Conservation (phyloP, 2,888 invertebrate genomes). For the Drosophila stalkeri region DNA sequence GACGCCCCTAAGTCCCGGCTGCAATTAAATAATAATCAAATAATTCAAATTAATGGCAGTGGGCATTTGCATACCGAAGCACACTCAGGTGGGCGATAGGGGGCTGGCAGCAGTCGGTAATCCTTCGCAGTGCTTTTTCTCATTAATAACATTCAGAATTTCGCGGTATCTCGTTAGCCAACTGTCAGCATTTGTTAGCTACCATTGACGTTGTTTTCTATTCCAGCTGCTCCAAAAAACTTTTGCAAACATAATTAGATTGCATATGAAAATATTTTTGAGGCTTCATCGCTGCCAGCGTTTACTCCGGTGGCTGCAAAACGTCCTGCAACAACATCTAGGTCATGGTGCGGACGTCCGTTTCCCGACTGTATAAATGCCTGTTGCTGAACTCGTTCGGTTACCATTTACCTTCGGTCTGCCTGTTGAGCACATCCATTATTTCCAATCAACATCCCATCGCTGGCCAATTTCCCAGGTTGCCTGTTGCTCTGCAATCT, state of each 20-base stretch:
- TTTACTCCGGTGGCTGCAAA: not conserved
- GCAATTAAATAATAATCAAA: conserved; percentile 70
- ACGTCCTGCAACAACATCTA: conserved; percentile 36
- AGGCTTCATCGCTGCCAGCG: conserved; percentile 39
- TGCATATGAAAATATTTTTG: conserved; percentile 65
- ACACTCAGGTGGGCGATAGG: conserved; percentile 20
- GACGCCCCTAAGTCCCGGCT: conserved; percentile 42
- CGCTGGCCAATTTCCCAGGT: not conserved
- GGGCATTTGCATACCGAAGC: conserved; percentile 30
- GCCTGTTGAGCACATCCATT: conserved; percentile 16
- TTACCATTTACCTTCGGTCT: conserved; percentile 39
- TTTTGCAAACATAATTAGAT: conserved; percentile 66
- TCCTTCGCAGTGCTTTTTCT: conserved; percentile 59
- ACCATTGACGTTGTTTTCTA: conserved; percentile 36
- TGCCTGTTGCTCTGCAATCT: not conserved
- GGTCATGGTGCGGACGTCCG: conserved; percentile 23
- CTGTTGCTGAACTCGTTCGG: conserved; percentile 38
- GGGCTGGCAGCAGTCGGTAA: conserved; percentile 48
- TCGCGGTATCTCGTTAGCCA: conserved; percentile 72
- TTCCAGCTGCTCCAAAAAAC: conserved; percentile 72
- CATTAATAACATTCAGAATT: conserved; percentile 62
- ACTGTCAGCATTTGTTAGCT: conserved; percentile 77
- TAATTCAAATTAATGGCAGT: conserved; percentile 71
- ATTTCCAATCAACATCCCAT: conserved; percentile 3
- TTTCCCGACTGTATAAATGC: conserved; percentile 49